A percentile compares a stretch with the other conserved stretches of the same genome.
These are phyloP conservation scores for Pyrocephalus nanus DNA, from an alignment of 2,797 vertebrate genomes.

Conservation along the genomic window DNA sequence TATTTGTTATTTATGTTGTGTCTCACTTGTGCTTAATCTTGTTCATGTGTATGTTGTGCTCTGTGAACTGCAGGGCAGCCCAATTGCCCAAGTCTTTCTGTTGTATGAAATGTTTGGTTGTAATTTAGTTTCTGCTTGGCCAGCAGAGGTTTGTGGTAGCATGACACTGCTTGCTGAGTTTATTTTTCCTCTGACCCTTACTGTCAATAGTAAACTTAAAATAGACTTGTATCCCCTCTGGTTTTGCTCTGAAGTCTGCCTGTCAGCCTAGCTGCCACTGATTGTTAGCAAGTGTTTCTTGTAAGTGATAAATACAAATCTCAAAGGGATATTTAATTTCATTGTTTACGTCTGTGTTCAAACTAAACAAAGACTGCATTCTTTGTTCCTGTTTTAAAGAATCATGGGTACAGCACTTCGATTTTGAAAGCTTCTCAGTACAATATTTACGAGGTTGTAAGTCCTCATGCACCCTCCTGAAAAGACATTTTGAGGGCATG, in stretches of 20 bases:
- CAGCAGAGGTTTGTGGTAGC: conserved; percentile 52
- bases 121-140: conserved; percentile 58
- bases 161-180: conserved; percentile 53
- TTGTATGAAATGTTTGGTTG: conserved; percentile 9
- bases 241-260: conserved; percentile 52
- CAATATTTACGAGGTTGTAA: background rate
- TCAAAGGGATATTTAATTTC: conserved; percentile 37
- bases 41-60: background rate
- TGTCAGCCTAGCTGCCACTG: conserved; percentile 57
- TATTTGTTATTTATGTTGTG: background rate
- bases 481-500: background rate
- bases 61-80: background rate
- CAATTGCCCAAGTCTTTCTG: background rate
- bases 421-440: background rate
- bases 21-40: background rate
- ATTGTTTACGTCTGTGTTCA: background rate
- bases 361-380: background rate
- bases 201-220: conserved; percentile 54
- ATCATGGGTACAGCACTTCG: background rate
- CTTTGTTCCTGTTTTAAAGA: background rate
- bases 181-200: conserved; percentile 59
- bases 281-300: conserved; percentile 33
- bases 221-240: conserved; percentile 39
- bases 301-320: conserved; percentile 51
- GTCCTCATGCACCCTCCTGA: background rate